Base-by-base conservation (phyloP, 2,113 vertebrate species). In the Dasypus novemcinctus region DNA sequence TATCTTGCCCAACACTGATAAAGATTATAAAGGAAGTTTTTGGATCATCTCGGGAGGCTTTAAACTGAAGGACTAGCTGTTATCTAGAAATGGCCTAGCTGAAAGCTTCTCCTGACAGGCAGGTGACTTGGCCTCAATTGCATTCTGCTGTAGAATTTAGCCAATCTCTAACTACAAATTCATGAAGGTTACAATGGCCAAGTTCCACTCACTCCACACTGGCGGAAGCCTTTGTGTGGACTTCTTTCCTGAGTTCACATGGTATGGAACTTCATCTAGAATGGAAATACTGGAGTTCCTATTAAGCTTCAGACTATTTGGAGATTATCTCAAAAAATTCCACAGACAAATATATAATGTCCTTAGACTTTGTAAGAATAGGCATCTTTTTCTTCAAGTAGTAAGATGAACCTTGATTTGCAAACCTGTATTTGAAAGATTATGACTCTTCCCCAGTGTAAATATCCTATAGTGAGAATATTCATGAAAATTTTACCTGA, bases 61-160 rank as follows among this genome's bases (percentile, higher is more conserved):
- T 95, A 76, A 89, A 92, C 36, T 63, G 52, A 87, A 85, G 54
- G 18, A 54, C 10, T 82, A 20, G 43, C 36, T 92, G 4, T 72
- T 64, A 88, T 96, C 85, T 95, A 69, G 52, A 95, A 94, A 86
- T 95, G 43, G 75, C 52, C 43, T 49, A 14, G 15, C 38, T 38
- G 87, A 95, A 90, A 69, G n/a, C 46, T 85, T 93, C 36, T 29
- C 18, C 74, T 57, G 49, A 91, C 41, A 54, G 95, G 57, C 41
- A 92, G 15, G 27, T 71, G 33, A 15, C 49, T 84, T 85, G 64
- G 66, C 74, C 38, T 85, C 87, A 88, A 49, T 43, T 64, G 33
- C n/a, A 43, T n/a, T 94, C 80, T 90, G 13, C 64, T 14, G 18
- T 85, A 63, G 13, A 38, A 78, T 21, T 71, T 57, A 88, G 75